These are phyloP conservation scores for Scalopus aquaticus DNA, from an alignment of 2,113 vertebrate species.

Conservation along the genomic window DNA sequence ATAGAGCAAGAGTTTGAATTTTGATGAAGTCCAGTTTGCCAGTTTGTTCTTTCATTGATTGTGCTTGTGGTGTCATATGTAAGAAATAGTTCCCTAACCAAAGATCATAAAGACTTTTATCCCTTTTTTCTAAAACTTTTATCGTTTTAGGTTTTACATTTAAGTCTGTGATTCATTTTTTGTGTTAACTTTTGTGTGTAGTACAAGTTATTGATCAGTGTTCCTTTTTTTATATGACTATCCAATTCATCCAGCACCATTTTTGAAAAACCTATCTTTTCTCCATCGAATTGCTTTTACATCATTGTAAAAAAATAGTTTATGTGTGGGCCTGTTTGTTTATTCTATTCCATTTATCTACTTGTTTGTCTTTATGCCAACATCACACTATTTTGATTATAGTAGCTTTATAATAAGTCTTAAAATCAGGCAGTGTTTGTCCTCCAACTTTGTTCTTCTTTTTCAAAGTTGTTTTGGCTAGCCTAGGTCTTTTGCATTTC, in stretches of 20 bases:
- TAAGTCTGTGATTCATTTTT: slow-evolving; percentile 10
- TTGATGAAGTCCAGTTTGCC: slow-evolving; percentile 59
- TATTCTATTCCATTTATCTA: background rate
- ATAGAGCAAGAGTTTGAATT: slow-evolving; percentile 55
- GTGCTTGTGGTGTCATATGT: background rate
- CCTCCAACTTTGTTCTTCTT: slow-evolving; percentile 20
- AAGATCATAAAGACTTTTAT: slow-evolving; percentile 3
- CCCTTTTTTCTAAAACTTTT: slow-evolving; percentile 16
- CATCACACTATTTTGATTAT: slow-evolving; percentile 41
- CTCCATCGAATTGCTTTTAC: background rate
- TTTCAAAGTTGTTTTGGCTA: slow-evolving; percentile 12
- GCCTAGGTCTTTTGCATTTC: slow-evolving; percentile 48
- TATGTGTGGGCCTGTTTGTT: background rate
- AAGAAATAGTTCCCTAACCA: background rate
- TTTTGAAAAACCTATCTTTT: slow-evolving; percentile 57
- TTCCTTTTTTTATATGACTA: background rate
- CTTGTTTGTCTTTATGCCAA: background rate
- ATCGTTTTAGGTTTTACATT: slow-evolving; percentile 33
- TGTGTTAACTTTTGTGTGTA: slow-evolving; percentile 23
- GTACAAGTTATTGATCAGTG: background rate
- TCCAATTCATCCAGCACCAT: background rate
- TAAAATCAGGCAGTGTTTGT: slow-evolving; percentile 46
- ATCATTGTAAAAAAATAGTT: slow-evolving; percentile 5
- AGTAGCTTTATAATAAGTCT: background rate
- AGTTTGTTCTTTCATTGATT: slow-evolving; percentile 37